A percentile compares a stretch with the other conserved stretches of the same genome.
These are phyloP conservation scores for Strigops habroptila DNA, from an alignment of 2,113 vertebrate genomes.

Conservation along the genomic window DNA sequence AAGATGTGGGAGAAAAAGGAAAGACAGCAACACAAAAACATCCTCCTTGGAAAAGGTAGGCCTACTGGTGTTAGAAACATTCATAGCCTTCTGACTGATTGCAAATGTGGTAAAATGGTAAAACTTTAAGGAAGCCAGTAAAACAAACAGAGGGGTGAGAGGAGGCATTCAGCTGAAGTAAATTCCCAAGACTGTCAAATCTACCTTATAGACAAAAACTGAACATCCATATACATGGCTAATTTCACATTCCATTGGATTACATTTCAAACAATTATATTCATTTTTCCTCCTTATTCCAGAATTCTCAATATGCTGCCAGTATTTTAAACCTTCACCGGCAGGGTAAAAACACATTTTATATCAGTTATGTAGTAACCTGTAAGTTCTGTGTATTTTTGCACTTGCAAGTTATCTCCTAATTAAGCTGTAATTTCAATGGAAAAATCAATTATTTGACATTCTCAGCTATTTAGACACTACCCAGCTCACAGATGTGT, in stretches of 20 bases:
- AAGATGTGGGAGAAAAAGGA: not conserved
- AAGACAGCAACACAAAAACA: not conserved
- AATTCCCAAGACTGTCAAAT: not conserved
- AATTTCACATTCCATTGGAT: not conserved
- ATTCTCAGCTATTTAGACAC: not conserved
- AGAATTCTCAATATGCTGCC: not conserved
- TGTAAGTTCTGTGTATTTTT: not conserved
- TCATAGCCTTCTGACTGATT: not conserved
- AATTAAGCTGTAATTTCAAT: constrained; percentile 11
- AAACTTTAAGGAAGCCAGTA: not conserved
- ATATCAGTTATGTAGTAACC: not conserved
- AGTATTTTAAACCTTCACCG: not conserved
- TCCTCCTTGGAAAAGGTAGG: not conserved
- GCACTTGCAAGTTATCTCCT: not conserved
- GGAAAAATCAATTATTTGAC: constrained; percentile 60
- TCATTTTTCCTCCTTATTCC: not conserved
- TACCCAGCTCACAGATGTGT: not conserved
- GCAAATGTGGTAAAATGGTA: not conserved
- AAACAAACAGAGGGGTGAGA: not conserved
- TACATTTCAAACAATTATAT: not conserved
- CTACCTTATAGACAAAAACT: not conserved
- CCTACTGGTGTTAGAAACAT: not conserved
- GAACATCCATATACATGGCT: not conserved
- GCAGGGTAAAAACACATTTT: not conserved
- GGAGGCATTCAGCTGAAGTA: not conserved